Base-by-base conservation (phyloP, 1,140 invertebrate genomes). In the Eulimnadia texana region DNA sequence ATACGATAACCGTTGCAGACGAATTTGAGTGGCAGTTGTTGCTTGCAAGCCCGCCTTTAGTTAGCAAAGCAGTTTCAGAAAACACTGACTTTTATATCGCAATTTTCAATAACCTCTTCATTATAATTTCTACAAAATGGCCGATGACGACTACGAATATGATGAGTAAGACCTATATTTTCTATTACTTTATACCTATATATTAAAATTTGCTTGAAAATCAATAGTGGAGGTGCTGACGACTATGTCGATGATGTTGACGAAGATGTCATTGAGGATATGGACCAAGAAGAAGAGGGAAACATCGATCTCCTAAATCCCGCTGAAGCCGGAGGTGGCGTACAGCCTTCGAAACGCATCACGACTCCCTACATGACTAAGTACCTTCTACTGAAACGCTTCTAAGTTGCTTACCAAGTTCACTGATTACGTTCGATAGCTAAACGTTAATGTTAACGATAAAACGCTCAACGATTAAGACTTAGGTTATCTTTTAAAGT, bases 301-400 rank as follows among this genome's bases (percentile, higher is more conserved):
- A 83, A 84, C 64, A 79, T 82, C 16, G 83, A 85, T 67, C 75
- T 87, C 29, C 68, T 89, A 49, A 76, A 81, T 2, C 77, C 83
- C 0, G 84, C 83, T 0, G 86, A 88, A 68, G 82, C 79, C 52
- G 49, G 82, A 62, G 84, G 84, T 16, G 84, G 86, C 55, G 85
- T 89, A 0, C 82, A 84, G 61, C 88, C 87, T 70, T 81, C 83
- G 0, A 91, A 92, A 70, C 75, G 88, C 42, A 92, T 93, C 50
- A 93, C 89, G 2, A 90, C 88, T 0, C 82, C 83, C 70, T 93
- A 91, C 69, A 96, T 99, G 93, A 99, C 96, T 20, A 99, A 99
- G 82, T 95, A 88, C 67, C 72, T 76, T 16, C 1, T 11, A 49
- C 19, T 3, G 3, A 13, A 25, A 29, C 10, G 11, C 25, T 9